Evolutionary conservation across 35 echinoderm and acorn worm species (phyloP).

Genomic region (Stichopus chloronotus): DNA sequence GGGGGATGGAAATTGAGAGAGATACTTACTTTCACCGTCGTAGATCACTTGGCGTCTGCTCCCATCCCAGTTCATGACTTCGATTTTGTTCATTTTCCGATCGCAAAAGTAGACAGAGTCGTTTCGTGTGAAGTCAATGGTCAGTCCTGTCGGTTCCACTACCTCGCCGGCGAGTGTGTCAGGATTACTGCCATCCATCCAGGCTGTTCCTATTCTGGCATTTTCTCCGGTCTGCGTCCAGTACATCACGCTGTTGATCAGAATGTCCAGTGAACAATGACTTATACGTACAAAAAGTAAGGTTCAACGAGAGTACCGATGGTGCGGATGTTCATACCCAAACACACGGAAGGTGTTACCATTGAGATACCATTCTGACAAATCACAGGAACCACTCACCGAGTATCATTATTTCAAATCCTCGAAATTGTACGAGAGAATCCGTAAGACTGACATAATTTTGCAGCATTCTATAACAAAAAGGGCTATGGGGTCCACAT

Average conservation of each 20-base stretch:
- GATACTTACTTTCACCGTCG: neutral
- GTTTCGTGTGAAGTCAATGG: conserved; percentile 76
- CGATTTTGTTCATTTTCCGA: conserved; percentile 61
- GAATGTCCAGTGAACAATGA: neutral
- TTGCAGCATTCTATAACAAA: no score
- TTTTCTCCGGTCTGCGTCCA: conserved; percentile 76
- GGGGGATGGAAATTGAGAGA: no score
- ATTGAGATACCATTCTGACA: no score
- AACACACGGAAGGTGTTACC: no score
- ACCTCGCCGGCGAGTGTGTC: conserved; percentile 40
- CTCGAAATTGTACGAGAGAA: no score
- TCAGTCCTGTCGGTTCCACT: conserved; percentile 75
- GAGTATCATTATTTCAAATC: no score
- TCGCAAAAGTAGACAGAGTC: conserved; percentile 88
- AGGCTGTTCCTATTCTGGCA: conserved; percentile 70
- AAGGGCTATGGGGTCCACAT: no score
- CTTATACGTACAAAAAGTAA: neutral
- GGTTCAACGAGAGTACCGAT: no score
- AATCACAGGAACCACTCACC: no score
- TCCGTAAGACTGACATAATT: no score
- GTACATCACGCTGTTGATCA: conserved; percentile 76
- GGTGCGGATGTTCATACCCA: no score
- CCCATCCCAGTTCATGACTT: conserved; percentile 87
- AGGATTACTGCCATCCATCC: conserved; percentile 78
- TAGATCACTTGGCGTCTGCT: conserved; percentile 43